Conservation (phyloP, 2,888 invertebrate genomes). For the Epinotia bilunana region DNA sequence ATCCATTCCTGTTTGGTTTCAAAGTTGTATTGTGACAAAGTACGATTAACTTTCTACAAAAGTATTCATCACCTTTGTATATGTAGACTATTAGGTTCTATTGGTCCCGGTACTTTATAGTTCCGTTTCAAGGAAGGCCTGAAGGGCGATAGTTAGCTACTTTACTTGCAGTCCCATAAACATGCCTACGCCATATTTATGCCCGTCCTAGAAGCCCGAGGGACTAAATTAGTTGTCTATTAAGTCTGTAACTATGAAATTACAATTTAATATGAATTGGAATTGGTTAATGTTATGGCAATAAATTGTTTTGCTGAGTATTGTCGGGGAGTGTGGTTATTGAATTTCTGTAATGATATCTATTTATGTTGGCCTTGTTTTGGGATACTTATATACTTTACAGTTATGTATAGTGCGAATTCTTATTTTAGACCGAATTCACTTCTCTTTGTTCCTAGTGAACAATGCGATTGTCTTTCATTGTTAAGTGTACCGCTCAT, state of each 20-base stretch:
- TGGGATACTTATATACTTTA: not conserved
- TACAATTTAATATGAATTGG: slow-evolving; percentile 37
- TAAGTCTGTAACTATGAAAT: slow-evolving; percentile 41
- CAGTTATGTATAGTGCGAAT: too few relatives aligned
- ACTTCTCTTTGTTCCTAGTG: too few relatives aligned
- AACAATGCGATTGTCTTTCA: too few relatives aligned
- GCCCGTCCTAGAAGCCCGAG: slow-evolving; percentile 32
- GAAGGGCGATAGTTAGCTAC: slow-evolving; percentile 29
- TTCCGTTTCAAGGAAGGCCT: not conserved
- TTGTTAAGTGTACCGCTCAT: too few relatives aligned
- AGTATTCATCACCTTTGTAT: too few relatives aligned
- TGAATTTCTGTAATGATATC: slow-evolving; percentile 1
- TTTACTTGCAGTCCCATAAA: slow-evolving; percentile 36
- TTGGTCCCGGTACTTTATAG: not conserved
- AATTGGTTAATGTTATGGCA: slow-evolving; percentile 32
- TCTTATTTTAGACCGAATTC: too few relatives aligned
- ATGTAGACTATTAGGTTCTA: not conserved
- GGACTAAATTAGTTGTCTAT: slow-evolving; percentile 43
- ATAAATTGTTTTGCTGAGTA: slow-evolving; percentile 27
- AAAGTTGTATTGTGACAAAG: too few relatives aligned
- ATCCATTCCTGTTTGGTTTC: too few relatives aligned
- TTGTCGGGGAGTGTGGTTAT: slow-evolving; percentile 14
- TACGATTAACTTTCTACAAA: too few relatives aligned
- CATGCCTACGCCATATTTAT: slow-evolving; percentile 38
- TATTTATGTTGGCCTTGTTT: not conserved